Evolutionary conservation across 2,797 vertebrate genomes (phyloP), one percentile per base, ranked within the genome.

Genomic region (Avahi laniger): DNA sequence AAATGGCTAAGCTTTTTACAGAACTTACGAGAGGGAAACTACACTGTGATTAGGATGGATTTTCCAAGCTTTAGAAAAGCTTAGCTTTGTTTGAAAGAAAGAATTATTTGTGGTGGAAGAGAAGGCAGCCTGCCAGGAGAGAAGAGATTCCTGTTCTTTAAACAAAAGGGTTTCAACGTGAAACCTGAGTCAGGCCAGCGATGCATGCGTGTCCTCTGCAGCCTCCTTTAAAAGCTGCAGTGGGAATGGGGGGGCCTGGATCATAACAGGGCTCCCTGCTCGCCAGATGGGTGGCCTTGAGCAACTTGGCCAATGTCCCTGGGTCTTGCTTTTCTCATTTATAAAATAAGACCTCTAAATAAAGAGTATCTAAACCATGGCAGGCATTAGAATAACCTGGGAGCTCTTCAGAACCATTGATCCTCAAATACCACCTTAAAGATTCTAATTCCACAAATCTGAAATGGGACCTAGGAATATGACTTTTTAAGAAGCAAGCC

Each of bases 41-140:
- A 20, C 41, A 6, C 52, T 43, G 59, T 50, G 88, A 89, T 84
- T 46, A 73, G 63, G 52, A 65, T 33, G 91, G 88, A 70, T 95
- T 97, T 93, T 83, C 78, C 46, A 30, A 79, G 91, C 52, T 76
- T 93, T 89, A 70, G 94, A 59, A 90, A 95, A 92, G 89, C 90
- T 96, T 65, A 92, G 61, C 75, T 93, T 83, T 83, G 88, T 94
- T 94, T 97, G 92, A 91, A 94, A 97, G 93, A 94, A 82, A 91
- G 89, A 95, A 86, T 90, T 94, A 80, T 94, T 97, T 96, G 92
- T 94, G 79, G 92, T 65, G 43, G 67, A 86, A 57, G 48, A 12
- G 41, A 59, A 92, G 91, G 93, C 95, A 61, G 26, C 52, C 93
- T 89, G 75, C 81, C 93, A 97, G 83, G 65, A 75, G 80, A 83